Conservation (phyloP, 2,113 vertebrate species). For the Zosterops hypoxanthus region DNA sequence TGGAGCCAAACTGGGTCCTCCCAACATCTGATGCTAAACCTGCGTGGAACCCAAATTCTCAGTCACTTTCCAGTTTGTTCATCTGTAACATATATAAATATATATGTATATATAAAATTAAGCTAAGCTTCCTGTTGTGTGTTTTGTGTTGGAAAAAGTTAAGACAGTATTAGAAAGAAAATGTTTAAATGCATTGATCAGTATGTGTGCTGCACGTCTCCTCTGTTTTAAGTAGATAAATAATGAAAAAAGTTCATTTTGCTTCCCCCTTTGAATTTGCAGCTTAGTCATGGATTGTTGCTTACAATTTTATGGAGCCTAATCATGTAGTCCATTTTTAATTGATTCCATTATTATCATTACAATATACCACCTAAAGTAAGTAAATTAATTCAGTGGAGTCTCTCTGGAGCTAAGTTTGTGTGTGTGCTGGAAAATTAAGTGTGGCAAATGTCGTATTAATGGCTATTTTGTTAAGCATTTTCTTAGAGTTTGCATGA, state of each 20-base stretch:
- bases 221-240: slow-evolving; percentile 13
- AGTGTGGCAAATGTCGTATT: neutral
- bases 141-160: neutral
- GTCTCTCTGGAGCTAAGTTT: neutral
- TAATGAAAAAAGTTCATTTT: neutral
- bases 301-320: slow-evolving; percentile 5
- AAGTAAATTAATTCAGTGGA: slow-evolving; percentile 35
- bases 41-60: neutral
- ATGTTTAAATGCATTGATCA: neutral
- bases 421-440: slow-evolving; percentile 5
- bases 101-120: neutral
- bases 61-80: neutral
- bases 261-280: neutral
- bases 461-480: neutral
- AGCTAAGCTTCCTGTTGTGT: neutral
- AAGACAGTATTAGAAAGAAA: neutral
- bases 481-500: neutral
- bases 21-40: neutral
- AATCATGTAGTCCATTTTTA: slow-evolving; percentile 15
- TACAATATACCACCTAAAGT: slow-evolving; percentile 12
- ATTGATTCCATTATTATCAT: slow-evolving; percentile 43
- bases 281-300: slow-evolving; percentile 51
- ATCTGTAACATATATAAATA: neutral
- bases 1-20: neutral
- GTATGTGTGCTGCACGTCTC: neutral